A percentile compares a stretch with the other conserved stretches of the same genome.
Evolutionary conservation across 64 coral and sea anemone species (phyloP).

Genomic region (Actinia tenebrosa): DNA sequence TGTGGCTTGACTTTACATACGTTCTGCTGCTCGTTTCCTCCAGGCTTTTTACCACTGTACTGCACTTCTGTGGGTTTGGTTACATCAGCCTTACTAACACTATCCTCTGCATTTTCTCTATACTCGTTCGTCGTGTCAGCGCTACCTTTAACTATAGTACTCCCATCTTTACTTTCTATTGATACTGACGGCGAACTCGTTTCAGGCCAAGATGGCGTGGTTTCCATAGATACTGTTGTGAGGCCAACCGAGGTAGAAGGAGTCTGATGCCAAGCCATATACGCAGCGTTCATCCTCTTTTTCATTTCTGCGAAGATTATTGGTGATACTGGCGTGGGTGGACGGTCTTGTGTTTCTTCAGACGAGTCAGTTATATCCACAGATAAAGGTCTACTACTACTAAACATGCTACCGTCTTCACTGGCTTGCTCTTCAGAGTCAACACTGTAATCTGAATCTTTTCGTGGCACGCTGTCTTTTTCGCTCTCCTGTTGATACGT

Average conservation of each 20-base stretch:
- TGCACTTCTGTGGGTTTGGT: conserved; percentile 42
- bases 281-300: conserved; percentile 83
- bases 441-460: conserved; percentile 65
- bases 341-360: conserved; percentile 49
- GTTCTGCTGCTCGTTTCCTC: conserved; percentile 79
- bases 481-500: neutral
- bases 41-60: conserved; percentile 59
- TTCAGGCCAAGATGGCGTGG: conserved; percentile 2
- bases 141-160: conserved; percentile 3
- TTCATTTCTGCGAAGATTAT: conserved; percentile 49
- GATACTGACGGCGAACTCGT: conserved; percentile 20
- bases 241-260: neutral
- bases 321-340: conserved; percentile 80
- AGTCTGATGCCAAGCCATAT: conserved; percentile 62
- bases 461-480: conserved; percentile 17
- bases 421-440: conserved; percentile 41
- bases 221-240: neutral
- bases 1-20: conserved; percentile 96
- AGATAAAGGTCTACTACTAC: conserved; percentile 34
- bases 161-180: conserved; percentile 32
- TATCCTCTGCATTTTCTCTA: conserved; percentile 43
- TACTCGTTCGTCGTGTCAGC: conserved; percentile 10
- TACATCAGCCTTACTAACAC: conserved; percentile 48
- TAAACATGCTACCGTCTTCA: conserved; percentile 59
- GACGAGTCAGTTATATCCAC: conserved; percentile 57